These are phyloP conservation scores for Caracal caracal DNA, from an alignment of 2,113 vertebrate genomes.

Conservation along the genomic window DNA sequence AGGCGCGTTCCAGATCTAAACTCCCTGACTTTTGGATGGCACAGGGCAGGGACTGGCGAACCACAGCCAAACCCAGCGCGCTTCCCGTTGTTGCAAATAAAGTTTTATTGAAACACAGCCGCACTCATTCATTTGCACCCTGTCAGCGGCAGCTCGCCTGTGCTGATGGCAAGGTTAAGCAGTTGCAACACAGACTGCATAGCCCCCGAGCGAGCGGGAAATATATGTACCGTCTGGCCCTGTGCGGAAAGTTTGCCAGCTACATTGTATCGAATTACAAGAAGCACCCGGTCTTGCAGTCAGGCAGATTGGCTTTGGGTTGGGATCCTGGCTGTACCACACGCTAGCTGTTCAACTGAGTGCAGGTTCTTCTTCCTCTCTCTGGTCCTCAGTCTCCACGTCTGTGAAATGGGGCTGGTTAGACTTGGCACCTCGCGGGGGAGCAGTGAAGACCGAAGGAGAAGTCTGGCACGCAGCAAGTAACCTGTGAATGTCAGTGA, in stretches of 20 bases:
- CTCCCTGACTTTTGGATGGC: not conserved
- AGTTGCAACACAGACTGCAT: not conserved
- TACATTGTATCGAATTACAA: accelerated
- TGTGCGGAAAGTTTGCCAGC: not conserved
- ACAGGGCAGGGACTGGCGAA: not conserved
- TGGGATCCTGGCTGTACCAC: not conserved
- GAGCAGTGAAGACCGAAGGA: not conserved
- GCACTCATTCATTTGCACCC: not conserved
- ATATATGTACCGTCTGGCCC: not conserved
- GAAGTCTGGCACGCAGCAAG: accelerated
- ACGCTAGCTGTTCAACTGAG: not conserved
- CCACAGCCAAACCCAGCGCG: not conserved
- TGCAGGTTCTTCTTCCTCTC: not conserved
- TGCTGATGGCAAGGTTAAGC: not conserved
- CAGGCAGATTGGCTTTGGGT: not conserved
- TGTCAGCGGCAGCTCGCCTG: not conserved
- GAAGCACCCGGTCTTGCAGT: not conserved
- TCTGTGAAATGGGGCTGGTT: not conserved
- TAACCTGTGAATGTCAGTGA: accelerated
- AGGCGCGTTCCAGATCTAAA: not conserved
- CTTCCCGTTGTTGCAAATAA: not conserved
- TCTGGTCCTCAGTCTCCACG: not conserved
- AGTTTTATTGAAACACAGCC: not conserved
- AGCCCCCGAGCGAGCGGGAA: not conserved
- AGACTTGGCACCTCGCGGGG: accelerated